Evolutionary conservation across 2,888 invertebrate species (phyloP).

Genomic region (Andrena hattorfiana): DNA sequence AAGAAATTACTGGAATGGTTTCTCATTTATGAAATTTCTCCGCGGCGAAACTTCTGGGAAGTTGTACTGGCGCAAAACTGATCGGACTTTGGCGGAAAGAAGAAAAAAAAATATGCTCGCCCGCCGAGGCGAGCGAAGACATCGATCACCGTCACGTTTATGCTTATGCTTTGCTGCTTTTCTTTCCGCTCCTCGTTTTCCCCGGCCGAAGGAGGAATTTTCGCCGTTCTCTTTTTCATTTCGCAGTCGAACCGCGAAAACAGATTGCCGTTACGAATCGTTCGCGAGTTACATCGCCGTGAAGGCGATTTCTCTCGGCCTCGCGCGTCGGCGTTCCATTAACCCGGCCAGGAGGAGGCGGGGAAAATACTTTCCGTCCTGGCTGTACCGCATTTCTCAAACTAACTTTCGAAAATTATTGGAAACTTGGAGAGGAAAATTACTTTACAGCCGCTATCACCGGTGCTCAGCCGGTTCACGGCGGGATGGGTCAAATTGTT

Average conservation of each 20-base stretch:
- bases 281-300: slow-evolving; percentile 7
- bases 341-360: slow-evolving; percentile 4
- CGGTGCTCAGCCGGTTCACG: neutral
- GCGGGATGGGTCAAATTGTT: slow-evolving; percentile 15
- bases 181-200: neutral
- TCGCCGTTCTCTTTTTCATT: slow-evolving; percentile 28
- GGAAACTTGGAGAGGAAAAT: neutral
- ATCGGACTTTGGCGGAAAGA: neutral
- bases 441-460: neutral
- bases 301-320: slow-evolving; percentile 15
- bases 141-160: slow-evolving; percentile 47
- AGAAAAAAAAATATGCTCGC: slow-evolving; percentile 8
- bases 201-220: slow-evolving; percentile 1
- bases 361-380: slow-evolving; percentile 9
- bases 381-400: slow-evolving; percentile 7
- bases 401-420: slow-evolving; percentile 26
- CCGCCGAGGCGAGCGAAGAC: neutral
- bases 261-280: slow-evolving; percentile 23
- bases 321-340: slow-evolving; percentile 46
- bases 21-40: slow-evolving; percentile 1
- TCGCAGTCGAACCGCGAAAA: slow-evolving; percentile 9
- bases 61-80: neutral
- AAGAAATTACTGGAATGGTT: neutral
- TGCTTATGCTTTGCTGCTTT: slow-evolving; percentile 34
- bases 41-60: neutral